Evolutionary conservation across 2,888 invertebrate species (phyloP), one percentile per base, ranked within the genome.

Genomic region (Caenorhabditis drosophilae): DNA sequence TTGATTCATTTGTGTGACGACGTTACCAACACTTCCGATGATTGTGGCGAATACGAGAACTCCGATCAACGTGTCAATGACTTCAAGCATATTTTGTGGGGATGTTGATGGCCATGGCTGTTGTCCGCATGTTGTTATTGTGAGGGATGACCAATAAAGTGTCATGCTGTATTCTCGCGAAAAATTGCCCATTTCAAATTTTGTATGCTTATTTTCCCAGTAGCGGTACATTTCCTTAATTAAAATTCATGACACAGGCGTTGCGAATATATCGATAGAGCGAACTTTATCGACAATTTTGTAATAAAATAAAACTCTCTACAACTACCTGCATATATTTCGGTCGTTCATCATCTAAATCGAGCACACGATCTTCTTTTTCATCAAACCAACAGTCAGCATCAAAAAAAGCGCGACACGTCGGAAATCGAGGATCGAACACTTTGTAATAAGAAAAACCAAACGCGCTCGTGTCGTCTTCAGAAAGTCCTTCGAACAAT

Each of bases 31-130:
- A 60, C 71, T 70, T 50, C 79, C 80, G 38, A 81, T 80, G 55
- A 81, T 81, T 26, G 79, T 79, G 53, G 81, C 78, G 53, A 81
- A 81, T 26, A 81, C 78, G 4, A 81, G 45, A 27, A 81, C 73
- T 4, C 81, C 81, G 27, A 79, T 73, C 47, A 81, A 57, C 1
- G 81, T 79, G 50, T 81, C 80, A 9, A 77, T 66, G 2, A 81
- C 72, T 66, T 81, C 81, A 31, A 81, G 63, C 47, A 73, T 60
- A 46, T 81, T 81, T 56, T 81, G 81, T 9, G 69, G 26, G 15
- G 75, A 77, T 1, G 57, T 67, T 3, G 77, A 75, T 15, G 81
- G 81, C 58, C 73, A 81, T 1, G 81, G 81, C 52, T 80, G 80
- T 52, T 81, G 81, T 7, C 81, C 81, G 27, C 77, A 79, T 7